Percentiles rank a stretch among this genome's conserved stretches.
These are phyloP conservation scores for Cryptophagus acutangulus DNA, from an alignment of 2,888 invertebrate genomes.

Conservation along the genomic window DNA sequence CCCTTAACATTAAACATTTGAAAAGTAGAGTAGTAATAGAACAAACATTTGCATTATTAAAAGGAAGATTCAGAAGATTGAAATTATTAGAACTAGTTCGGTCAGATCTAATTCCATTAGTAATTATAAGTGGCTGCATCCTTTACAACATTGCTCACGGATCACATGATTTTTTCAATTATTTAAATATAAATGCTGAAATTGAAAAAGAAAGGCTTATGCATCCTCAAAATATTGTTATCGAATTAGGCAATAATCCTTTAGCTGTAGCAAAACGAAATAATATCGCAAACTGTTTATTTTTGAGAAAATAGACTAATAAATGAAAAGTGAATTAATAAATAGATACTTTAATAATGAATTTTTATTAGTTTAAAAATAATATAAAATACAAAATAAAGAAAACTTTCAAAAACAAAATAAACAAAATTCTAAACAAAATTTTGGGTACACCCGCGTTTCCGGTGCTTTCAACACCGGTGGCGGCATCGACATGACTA, in stretches of 20 bases:
- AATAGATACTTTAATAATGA: too few species aligned
- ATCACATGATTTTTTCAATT: slow-evolving; percentile 4
- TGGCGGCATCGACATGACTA: too few species aligned
- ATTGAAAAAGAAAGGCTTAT: slow-evolving; percentile 11
- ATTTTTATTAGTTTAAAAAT: too few species aligned
- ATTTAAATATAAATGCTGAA: slow-evolving; percentile 7
- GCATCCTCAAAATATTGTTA: slow-evolving; percentile 7
- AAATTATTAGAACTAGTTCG: slow-evolving; percentile 1
- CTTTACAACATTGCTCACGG: slow-evolving; percentile 7
- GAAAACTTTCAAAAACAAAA: too few species aligned
- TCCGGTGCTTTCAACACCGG: too few species aligned
- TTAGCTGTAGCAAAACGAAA: slow-evolving; percentile 7
- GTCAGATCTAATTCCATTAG: not conserved
- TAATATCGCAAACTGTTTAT: slow-evolving; percentile 10
- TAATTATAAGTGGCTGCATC: slow-evolving; percentile 6
- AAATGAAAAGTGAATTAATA: too few species aligned
- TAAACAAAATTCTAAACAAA: too few species aligned
- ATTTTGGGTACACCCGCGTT: too few species aligned
- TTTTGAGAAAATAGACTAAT: slow-evolving; percentile 4
- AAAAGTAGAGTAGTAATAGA: not conserved
- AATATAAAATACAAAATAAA: too few species aligned
- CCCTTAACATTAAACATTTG: slow-evolving; percentile 1
- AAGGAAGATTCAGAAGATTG: slow-evolving; percentile 2
- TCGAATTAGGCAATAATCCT: slow-evolving; percentile 4
- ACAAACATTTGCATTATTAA: not conserved